These are phyloP conservation scores for Vireo griseus DNA, from an alignment of 2,797 vertebrate genomes.

Conservation along the genomic window DNA sequence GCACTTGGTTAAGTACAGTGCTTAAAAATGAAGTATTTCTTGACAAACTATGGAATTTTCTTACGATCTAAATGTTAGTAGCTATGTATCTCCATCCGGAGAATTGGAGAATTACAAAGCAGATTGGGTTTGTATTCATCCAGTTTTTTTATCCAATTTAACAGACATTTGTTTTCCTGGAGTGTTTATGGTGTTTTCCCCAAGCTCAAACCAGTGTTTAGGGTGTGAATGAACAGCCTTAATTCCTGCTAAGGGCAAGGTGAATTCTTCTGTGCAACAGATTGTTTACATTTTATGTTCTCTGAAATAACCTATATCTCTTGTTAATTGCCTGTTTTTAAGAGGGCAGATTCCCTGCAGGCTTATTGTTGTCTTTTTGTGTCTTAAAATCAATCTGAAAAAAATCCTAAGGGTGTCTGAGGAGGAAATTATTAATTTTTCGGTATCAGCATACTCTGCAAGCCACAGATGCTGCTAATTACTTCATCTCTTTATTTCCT, in stretches of 20 bases:
- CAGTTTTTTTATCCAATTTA: neutral
- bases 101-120: neutral
- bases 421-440: neutral
- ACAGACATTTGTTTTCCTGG: neutral
- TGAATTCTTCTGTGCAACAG: neutral
- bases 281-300: neutral
- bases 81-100: neutral
- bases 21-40: neutral
- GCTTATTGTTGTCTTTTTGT: neutral
- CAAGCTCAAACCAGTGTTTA: neutral
- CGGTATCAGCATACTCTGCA: neutral
- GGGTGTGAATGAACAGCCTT: neutral
- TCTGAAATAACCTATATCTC: neutral
- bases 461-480: neutral
- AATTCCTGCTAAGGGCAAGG: neutral
- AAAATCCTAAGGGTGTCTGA: neutral
- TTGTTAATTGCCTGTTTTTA: neutral
- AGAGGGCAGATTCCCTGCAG: neutral
- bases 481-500: neutral
- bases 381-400: neutral
- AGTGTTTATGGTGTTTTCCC: neutral
- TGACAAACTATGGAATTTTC: neutral
- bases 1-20: neutral
- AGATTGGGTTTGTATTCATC: neutral
- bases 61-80: neutral